These are phyloP conservation scores for Chaitophorus viminalis DNA, from an alignment of 2,888 invertebrate genomes.

Conservation along the genomic window DNA sequence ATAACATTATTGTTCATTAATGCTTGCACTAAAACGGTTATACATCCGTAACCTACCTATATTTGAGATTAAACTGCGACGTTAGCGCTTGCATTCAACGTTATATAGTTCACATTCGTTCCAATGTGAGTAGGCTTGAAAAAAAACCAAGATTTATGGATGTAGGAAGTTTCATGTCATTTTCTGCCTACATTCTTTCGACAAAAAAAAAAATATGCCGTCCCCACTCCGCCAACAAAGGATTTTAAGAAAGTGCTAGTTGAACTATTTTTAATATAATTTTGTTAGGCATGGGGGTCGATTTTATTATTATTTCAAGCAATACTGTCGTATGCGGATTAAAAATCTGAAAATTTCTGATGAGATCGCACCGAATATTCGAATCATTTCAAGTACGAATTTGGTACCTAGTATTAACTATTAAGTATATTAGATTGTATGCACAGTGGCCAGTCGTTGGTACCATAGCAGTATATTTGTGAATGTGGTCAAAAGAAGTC, in stretches of 20 bases:
- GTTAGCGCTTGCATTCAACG: neutral
- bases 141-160: slow-evolving; percentile 46
- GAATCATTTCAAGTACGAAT: too few relatives aligned
- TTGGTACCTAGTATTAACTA: too few relatives aligned
- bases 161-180: slow-evolving; percentile 56
- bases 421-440: too few relatives aligned
- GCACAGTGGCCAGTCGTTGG: too few relatives aligned
- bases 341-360: too few relatives aligned
- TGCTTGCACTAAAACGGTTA: neutral
- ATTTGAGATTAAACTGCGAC: neutral
- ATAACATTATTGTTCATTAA: slow-evolving; percentile 9
- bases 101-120: slow-evolving; percentile 10
- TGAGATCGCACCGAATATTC: too few relatives aligned
- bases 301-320: neutral
- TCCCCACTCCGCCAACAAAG: neutral
- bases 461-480: neutral
- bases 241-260: slow-evolving; percentile 40
- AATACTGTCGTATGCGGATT: neutral
- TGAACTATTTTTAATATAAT: slow-evolving; percentile 4
- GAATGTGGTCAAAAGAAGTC: slow-evolving; percentile 5
- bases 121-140: slow-evolving; percentile 20
- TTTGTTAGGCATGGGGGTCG: neutral
- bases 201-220: slow-evolving; percentile 21
- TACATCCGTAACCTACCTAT: neutral
- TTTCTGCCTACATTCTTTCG: slow-evolving; percentile 50